These are phyloP conservation scores for Regulus satrapa DNA, from an alignment of 2,113 vertebrate genomes.

Conservation along the genomic window DNA sequence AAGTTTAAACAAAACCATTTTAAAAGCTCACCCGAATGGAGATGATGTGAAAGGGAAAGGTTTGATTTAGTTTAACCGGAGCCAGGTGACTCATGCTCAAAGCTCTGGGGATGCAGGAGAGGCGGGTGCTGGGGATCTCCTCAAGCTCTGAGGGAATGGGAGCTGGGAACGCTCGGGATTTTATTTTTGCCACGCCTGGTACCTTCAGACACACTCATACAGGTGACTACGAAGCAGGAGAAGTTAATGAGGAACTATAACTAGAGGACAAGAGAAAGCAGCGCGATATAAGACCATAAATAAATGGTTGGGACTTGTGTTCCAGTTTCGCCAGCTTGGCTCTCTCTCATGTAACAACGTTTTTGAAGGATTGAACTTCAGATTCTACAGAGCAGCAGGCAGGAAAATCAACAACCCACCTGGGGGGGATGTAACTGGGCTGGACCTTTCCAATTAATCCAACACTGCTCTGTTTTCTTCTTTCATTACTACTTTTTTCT, in stretches of 20 bases:
- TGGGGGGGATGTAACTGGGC: background rate
- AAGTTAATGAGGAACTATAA: background rate
- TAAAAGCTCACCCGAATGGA: background rate
- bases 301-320: background rate
- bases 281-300: background rate
- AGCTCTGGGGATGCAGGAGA: background rate
- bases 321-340: background rate
- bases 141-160: background rate
- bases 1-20: background rate
- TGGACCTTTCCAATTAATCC: background rate
- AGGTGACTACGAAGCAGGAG: background rate
- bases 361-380: background rate
- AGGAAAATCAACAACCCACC: background rate
- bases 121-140: background rate
- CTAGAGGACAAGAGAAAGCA: background rate
- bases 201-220: background rate
- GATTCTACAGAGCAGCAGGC: background rate
- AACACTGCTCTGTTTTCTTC: background rate
- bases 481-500: background rate
- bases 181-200: background rate
- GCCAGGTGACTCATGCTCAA: background rate
- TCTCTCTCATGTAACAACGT: background rate
- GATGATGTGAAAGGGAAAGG: background rate
- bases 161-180: background rate
- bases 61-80: background rate